Evolutionary conservation across 2,888 invertebrate species (phyloP).

Genomic region (Iselma pallidipennis): DNA sequence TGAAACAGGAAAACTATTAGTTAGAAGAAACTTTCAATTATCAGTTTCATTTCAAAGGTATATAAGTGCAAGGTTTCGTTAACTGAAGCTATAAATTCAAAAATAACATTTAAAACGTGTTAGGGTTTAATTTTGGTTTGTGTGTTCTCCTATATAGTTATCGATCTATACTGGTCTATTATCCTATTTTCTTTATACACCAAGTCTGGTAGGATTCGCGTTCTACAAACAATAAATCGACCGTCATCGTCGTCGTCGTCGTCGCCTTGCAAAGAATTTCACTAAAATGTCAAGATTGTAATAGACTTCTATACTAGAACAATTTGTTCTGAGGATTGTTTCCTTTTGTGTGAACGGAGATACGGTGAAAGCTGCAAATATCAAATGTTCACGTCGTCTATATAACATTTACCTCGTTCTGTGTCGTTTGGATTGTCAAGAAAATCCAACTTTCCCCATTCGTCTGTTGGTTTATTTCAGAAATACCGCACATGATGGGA

Average conservation of each 20-base stretch:
- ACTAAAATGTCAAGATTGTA: constrained; percentile 32
- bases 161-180: no score
- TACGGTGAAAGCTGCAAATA: constrained; percentile 5
- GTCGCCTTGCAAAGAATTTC: constrained; percentile 29
- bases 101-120: no score
- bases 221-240: constrained; percentile 30
- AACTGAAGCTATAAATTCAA: no score
- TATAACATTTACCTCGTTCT: not conserved
- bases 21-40: not conserved
- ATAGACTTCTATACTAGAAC: constrained; percentile 26
- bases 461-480: not conserved
- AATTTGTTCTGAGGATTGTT: constrained; percentile 24
- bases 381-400: not conserved
- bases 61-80: not conserved
- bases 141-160: no score
- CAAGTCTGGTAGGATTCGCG: constrained; percentile 12
- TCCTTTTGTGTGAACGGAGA: constrained; percentile 15
- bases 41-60: not conserved
- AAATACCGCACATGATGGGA: not conserved
- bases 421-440: not conserved
- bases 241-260: no score
- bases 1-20: not conserved
- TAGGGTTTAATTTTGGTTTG: no score
- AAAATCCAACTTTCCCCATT: not conserved
- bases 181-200: not conserved